Conservation (phyloP, 1,140 invertebrate genomes). For the Euwallacea fornicatus region DNA sequence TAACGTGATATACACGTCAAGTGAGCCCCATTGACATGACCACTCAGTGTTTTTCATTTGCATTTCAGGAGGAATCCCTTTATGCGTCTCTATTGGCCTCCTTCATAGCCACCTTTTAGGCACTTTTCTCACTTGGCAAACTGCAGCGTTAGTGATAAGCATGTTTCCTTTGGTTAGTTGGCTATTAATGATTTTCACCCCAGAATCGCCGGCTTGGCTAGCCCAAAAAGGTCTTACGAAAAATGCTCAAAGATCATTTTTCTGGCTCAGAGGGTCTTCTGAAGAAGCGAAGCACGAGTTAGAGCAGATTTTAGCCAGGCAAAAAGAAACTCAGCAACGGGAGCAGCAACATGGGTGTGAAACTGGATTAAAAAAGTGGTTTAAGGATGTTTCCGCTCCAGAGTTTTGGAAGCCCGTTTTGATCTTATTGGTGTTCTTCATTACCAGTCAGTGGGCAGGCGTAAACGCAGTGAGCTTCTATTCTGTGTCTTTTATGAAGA, state of each 20-base stretch:
- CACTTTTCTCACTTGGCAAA: constrained; percentile 62
- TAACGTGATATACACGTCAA: no score
- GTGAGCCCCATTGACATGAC: no score
- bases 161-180: constrained; percentile 57
- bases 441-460: constrained; percentile 65
- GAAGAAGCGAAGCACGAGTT: constrained; percentile 57
- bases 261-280: constrained; percentile 55
- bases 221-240: constrained; percentile 58
- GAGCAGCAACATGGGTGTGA: constrained; percentile 18
- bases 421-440: constrained; percentile 63
- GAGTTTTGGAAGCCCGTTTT: constrained; percentile 62
- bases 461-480: constrained; percentile 75
- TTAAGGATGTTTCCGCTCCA: constrained; percentile 44
- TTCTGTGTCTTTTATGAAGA: constrained; percentile 64
- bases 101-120: constrained; percentile 62
- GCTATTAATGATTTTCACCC: constrained; percentile 57
- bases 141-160: constrained; percentile 59
- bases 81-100: constrained; percentile 59
- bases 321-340: constrained; percentile 35
- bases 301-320: constrained; percentile 55
- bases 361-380: constrained; percentile 8
- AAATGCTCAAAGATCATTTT: constrained; percentile 57
- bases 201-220: constrained; percentile 75
- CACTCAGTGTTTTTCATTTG: not conserved
- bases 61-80: constrained; percentile 50